phyloP scores from a whole-genome alignment of 1,140 invertebrate species.

The Drosophila pachea region DNA sequence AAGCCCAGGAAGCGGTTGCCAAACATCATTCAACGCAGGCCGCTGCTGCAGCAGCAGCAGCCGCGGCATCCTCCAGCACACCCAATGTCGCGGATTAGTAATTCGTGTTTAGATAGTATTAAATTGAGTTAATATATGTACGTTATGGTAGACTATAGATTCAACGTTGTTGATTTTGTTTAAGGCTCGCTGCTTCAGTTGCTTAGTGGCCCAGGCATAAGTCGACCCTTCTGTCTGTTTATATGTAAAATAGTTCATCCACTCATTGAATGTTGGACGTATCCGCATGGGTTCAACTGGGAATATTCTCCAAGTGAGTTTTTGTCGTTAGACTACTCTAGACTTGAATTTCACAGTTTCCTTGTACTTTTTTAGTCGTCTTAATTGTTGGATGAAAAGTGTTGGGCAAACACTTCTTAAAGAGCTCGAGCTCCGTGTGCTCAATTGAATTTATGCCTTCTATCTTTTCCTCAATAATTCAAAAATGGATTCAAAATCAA shows the following conservation, averaged over 20 bases:
- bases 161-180: background rate
- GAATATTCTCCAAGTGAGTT: too few species aligned
- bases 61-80: constrained; percentile 49
- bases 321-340: too few species aligned
- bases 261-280: too few species aligned
- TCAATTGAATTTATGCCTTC: background rate
- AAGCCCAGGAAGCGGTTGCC: constrained; percentile 80
- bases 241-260: too few species aligned
- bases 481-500: background rate
- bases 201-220: background rate
- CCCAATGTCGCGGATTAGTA: constrained; percentile 37
- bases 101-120: background rate
- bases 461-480: background rate
- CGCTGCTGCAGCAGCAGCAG: constrained; percentile 49
- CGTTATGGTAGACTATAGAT: background rate
- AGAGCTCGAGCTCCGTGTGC: background rate
- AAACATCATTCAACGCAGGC: constrained; percentile 68
- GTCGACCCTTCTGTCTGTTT: too few species aligned
- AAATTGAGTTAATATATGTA: background rate
- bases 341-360: too few species aligned
- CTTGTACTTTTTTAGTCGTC: too few species aligned
- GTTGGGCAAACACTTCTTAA: background rate
- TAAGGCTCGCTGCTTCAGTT: background rate
- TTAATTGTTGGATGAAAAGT: too few species aligned
- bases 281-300: too few species aligned